Evolutionary conservation across 2,113 vertebrate species (phyloP), one percentile per base, ranked within the genome.

Genomic region (Tretioscincus oriximinensis): DNA sequence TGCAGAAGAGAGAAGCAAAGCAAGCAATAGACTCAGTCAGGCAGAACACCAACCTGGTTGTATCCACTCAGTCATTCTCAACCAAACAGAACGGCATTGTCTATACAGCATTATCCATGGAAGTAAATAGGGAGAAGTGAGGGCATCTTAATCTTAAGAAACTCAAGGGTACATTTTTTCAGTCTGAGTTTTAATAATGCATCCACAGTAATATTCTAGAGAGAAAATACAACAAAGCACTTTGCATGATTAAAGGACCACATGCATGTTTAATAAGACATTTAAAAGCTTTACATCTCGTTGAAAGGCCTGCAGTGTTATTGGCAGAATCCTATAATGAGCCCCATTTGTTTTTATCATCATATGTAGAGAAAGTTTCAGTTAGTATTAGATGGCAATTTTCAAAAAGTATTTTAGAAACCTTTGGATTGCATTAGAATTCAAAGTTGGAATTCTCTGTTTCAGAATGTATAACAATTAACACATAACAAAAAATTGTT

Each of bases 371-470:
- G 45, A 47, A 64, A 28, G 31, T 8, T 61, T 75, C 63, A 67
- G 18, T 70, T n/a, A 70, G 51, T 45, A 60, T 73, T 26, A 49
- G 20, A 35, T 80, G 78, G 60, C 60, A 73, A 28, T n/a, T 65
- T 73, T 12, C 22, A 51, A 80, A 73, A 80, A 65, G 63, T 66
- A 49, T 4, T 51, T 73, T 73, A 65, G 70, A 29, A 73, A 47
- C 45, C 61, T 80, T 81, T 66, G 71, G 79, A 74, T 29, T 28
- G 24, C n/a, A 24, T 22, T 9, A 78, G 47, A 74, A 74, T 74
- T 67, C 16, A 67, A 28, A 74, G 22, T 65, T 41, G 63, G 45
- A 54, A 29, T 8, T 58, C 41, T 74, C 63, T 58, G 16, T 54
- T 79, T 18, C 28, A 74, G 9, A 58, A 41, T 60, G 22, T 54